Evolutionary conservation across 2,888 invertebrate species (phyloP).

Genomic region (Eumacrocentrus americanus): DNA sequence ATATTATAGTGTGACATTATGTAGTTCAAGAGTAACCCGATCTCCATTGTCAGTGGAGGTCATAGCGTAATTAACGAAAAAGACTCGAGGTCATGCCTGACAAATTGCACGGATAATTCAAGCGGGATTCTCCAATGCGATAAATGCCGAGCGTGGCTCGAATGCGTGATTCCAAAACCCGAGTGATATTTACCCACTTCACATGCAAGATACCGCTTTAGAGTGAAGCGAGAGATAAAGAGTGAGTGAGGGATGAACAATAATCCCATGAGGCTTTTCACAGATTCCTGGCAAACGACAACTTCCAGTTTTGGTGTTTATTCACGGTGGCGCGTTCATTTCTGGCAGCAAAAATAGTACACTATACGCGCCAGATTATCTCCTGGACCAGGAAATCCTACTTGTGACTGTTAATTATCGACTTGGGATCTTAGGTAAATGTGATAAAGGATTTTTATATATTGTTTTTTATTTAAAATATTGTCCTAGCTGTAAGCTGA

Average conservation of each 20-base stretch:
- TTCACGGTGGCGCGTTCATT: slow-evolving; percentile 48
- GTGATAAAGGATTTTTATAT: background rate
- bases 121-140: slow-evolving; percentile 11
- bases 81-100: slow-evolving; percentile 31
- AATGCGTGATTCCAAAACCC: background rate
- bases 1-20: slow-evolving; percentile 12
- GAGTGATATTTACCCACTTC: slow-evolving; percentile 3
- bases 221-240: slow-evolving; percentile 1
- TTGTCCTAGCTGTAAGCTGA: background rate
- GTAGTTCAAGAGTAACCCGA: slow-evolving; percentile 30
- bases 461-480: background rate
- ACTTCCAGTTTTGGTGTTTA: slow-evolving; percentile 49
- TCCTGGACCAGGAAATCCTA: slow-evolving; percentile 49
- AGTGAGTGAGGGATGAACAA: background rate
- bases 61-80: slow-evolving; percentile 33
- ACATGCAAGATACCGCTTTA: background rate
- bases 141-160: background rate
- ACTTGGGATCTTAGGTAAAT: slow-evolving; percentile 50
- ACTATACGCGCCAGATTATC: slow-evolving; percentile 45
- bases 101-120: slow-evolving; percentile 21
- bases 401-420: slow-evolving; percentile 55
- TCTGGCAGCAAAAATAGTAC: slow-evolving; percentile 44
- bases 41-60: slow-evolving; percentile 36
- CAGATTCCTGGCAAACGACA: slow-evolving; percentile 34
- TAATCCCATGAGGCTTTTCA: slow-evolving; percentile 22